phyloP scores from a whole-genome alignment of 2,797 vertebrate species.

The Squalus acanthias region DNA sequence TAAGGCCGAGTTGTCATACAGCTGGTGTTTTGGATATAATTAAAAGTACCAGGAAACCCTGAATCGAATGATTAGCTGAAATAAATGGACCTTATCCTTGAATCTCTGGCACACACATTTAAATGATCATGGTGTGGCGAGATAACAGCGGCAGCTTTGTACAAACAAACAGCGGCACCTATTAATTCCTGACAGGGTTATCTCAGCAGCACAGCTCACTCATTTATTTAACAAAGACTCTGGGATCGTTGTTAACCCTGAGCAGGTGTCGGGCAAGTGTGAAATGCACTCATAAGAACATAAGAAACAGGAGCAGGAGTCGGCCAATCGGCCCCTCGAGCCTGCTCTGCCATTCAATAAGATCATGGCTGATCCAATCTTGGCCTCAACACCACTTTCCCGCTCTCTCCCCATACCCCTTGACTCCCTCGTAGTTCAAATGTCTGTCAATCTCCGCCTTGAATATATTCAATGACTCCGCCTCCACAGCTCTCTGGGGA shows the following conservation, averaged over 20 bases:
- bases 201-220: not conserved
- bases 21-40: not conserved
- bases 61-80: not conserved
- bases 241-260: not conserved
- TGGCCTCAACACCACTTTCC: too few relatives aligned
- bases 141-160: not conserved
- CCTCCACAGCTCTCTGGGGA: too few relatives aligned
- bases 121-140: not conserved
- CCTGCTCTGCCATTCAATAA: too few relatives aligned
- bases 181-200: not conserved
- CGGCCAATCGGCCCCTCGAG: too few relatives aligned
- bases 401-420: too few relatives aligned
- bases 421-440: too few relatives aligned
- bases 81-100: not conserved
- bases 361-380: too few relatives aligned
- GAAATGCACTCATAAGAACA: not conserved
- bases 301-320: too few relatives aligned
- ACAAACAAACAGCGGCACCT: not conserved
- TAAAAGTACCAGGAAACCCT: not conserved
- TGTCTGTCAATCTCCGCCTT: too few relatives aligned
- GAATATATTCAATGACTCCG: too few relatives aligned
- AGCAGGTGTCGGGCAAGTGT: not conserved
- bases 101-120: not conserved
- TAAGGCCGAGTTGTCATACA: too few relatives aligned
- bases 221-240: not conserved